phyloP scores from a whole-genome alignment of 2,797 vertebrate genomes.

The Sebastes taczanowskii region DNA sequence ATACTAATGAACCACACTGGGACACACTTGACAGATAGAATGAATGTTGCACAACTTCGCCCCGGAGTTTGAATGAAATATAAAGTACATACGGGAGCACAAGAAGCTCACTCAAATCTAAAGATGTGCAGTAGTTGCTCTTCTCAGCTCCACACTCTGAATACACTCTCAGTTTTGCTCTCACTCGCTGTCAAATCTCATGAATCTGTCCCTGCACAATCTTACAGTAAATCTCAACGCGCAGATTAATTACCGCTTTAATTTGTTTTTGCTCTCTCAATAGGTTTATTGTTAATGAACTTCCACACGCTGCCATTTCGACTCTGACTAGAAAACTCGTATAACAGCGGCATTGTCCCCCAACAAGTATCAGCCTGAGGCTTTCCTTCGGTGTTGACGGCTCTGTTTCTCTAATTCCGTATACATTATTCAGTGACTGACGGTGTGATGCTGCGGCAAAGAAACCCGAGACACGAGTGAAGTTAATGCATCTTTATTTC shows the following conservation, averaged over 20 bases:
- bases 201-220: slow-evolving; percentile 11
- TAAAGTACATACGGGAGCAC: not conserved
- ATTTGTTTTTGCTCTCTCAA: slow-evolving; percentile 39
- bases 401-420: not conserved
- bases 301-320: slow-evolving; percentile 31
- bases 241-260: slow-evolving; percentile 22
- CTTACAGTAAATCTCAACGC: not conserved
- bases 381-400: not conserved
- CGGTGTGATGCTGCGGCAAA: slow-evolving; percentile 16
- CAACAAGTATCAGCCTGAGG: not conserved
- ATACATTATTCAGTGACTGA: slow-evolving; percentile 3
- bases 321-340: slow-evolving; percentile 19
- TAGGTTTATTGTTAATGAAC: slow-evolving; percentile 46
- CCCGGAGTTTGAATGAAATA: not conserved
- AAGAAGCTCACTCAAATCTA: not conserved
- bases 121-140: not conserved
- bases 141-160: not conserved
- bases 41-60: not conserved
- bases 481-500: slow-evolving; percentile 86
- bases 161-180: not conserved
- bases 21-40: not conserved
- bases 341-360: slow-evolving; percentile 12
- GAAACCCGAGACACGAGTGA: slow-evolving; percentile 51
- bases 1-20: not conserved
- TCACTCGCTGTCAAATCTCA: not conserved